phyloP scores from a whole-genome alignment of 1,140 invertebrate species.

The Steinernema feltiae region DNA sequence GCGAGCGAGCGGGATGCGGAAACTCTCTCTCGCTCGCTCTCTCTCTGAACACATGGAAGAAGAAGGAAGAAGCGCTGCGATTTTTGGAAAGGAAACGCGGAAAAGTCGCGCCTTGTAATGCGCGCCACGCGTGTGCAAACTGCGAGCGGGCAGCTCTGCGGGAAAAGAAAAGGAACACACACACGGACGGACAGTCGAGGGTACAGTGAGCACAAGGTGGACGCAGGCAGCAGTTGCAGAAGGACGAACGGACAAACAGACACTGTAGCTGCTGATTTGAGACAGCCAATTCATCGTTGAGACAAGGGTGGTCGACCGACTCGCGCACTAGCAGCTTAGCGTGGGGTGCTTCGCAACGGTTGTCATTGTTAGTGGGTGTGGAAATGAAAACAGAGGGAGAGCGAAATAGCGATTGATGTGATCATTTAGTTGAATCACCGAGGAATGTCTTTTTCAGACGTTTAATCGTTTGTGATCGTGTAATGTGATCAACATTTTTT shows the following conservation, averaged over 20 bases:
- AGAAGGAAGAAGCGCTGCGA: not conserved
- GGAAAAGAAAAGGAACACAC: not conserved
- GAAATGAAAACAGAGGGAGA: not conserved
- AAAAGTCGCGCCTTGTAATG: conserved; percentile 3
- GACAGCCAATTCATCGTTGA: no score
- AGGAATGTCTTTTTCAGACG: no score
- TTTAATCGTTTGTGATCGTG: no score
- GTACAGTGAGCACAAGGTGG: not conserved
- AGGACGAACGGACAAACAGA: no score
- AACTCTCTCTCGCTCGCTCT: no score
- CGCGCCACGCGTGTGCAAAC: conserved; percentile 9
- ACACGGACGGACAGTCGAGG: not conserved
- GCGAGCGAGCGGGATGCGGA: no score
- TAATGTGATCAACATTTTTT: no score
- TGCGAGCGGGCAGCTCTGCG: no score
- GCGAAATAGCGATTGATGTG: not conserved
- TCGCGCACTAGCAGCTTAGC: not conserved
- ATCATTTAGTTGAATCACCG: not conserved
- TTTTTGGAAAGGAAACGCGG: not conserved
- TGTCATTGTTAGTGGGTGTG: no score
- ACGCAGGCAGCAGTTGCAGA: no score
- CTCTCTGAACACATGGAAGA: no score
- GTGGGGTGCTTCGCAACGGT: not conserved
- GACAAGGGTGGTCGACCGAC: not conserved
- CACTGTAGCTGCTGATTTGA: not conserved